phyloP scores from a whole-genome alignment of 1,140 invertebrate species.

The Aculops lycopersici region DNA sequence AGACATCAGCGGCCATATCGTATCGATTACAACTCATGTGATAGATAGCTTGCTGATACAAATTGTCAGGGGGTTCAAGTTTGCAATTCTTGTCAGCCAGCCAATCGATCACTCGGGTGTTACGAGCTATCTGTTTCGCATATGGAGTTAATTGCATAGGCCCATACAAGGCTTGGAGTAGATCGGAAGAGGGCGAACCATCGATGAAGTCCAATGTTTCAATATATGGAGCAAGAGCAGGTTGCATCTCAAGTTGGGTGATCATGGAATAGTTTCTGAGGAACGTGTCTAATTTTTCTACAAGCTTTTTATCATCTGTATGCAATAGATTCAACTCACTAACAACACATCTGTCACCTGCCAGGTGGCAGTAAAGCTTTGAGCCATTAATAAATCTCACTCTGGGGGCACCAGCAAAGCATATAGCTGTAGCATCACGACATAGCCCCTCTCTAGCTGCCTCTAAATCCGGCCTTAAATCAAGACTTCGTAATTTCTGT shows the following conservation, averaged over 20 bases:
- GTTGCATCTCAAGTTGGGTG: background rate
- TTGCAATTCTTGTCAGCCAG: slow-evolving; percentile 2
- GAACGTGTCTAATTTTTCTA: background rate
- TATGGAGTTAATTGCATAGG: slow-evolving; percentile 1
- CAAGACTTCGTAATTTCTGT: slow-evolving; percentile 3
- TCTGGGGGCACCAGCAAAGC: slow-evolving; percentile 1
- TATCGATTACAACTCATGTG: slow-evolving; percentile 6
- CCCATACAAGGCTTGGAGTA: slow-evolving; percentile 8
- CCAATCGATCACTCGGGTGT: slow-evolving; percentile 6
- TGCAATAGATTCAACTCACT: slow-evolving; percentile 4
- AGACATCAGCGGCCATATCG: slow-evolving; percentile 5
- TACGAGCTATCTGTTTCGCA: slow-evolving; percentile 3
- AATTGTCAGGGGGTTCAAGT: slow-evolving; percentile 1
- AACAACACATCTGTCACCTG: slow-evolving; percentile 4
- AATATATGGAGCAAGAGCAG: background rate
- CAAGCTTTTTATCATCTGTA: background rate
- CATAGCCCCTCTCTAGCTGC: background rate
- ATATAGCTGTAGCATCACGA: slow-evolving; percentile 4
- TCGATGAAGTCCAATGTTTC: background rate
- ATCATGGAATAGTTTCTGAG: background rate
- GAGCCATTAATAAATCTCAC: slow-evolving; percentile 7
- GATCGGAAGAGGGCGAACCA: background rate
- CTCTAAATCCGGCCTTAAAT: slow-evolving; percentile 3
- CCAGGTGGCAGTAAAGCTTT: background rate
- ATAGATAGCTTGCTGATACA: slow-evolving; percentile 2